These are phyloP conservation scores for Iphiclides podalirius DNA, from an alignment of 2,888 invertebrate species.

Conservation along the genomic window DNA sequence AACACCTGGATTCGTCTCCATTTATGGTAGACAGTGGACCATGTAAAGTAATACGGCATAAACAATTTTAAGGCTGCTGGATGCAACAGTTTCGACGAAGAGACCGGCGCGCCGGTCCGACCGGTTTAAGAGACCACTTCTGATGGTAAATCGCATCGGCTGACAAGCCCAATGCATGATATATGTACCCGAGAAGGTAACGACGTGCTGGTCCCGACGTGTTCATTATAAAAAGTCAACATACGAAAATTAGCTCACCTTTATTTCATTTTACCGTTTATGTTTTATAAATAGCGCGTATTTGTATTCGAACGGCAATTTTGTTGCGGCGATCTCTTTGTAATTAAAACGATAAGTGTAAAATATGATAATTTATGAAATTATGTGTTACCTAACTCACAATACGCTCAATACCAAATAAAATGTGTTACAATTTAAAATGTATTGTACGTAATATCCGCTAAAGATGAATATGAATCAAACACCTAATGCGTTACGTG, in stretches of 20 bases:
- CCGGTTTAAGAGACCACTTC: slow-evolving; percentile 69
- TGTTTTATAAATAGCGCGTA: too few species aligned
- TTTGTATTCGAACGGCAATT: too few species aligned
- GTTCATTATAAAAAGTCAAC: background rate
- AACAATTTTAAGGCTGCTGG: slow-evolving; percentile 62
- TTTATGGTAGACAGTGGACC: slow-evolving; percentile 26
- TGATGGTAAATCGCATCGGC: slow-evolving; percentile 74
- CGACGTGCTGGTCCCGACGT: background rate
- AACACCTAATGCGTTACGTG: too few species aligned
- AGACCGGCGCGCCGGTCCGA: slow-evolving; percentile 58
- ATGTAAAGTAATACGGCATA: slow-evolving; percentile 49
- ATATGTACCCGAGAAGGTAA: slow-evolving; percentile 31
- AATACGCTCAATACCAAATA: too few species aligned
- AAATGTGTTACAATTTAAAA: too few species aligned
- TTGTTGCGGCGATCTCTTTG: too few species aligned
- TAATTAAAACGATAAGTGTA: too few species aligned
- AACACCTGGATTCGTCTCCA: slow-evolving; percentile 25
- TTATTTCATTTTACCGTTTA: too few species aligned
- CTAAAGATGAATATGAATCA: too few species aligned
- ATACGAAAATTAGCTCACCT: background rate
- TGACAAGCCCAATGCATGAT: slow-evolving; percentile 55
- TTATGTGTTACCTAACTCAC: too few species aligned
- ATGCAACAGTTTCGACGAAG: slow-evolving; percentile 56
- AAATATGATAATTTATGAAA: too few species aligned
- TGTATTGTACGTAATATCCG: too few species aligned